Percentiles rank a stretch among this genome's conserved stretches.
These are phyloP conservation scores for Eriosoma lanigerum DNA, from an alignment of 1,140 invertebrate species.

Conservation along the genomic window DNA sequence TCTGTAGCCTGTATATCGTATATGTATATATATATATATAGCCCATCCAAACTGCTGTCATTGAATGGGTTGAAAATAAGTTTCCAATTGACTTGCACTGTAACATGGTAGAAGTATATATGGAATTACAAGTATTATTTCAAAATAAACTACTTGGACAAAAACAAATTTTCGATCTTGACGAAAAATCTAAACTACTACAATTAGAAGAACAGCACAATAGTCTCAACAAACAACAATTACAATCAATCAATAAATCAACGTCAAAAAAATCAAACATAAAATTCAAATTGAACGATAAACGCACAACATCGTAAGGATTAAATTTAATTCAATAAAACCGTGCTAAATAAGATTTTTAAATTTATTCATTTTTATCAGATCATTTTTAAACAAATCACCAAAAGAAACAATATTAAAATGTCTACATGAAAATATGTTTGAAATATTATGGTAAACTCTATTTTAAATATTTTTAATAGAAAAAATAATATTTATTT, in stretches of 20 bases:
- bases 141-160: background rate
- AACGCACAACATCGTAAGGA: background rate
- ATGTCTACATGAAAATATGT: constrained; percentile 7
- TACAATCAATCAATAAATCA: background rate
- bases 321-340: background rate
- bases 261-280: background rate
- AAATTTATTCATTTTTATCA: background rate
- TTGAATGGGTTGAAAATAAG: background rate
- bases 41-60: background rate
- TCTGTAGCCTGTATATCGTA: too few species aligned
- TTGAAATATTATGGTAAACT: constrained; percentile 31
- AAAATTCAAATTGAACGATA: background rate
- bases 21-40: too few species aligned
- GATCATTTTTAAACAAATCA: background rate
- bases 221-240: background rate
- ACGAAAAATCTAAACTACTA: background rate
- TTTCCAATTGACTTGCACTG: background rate
- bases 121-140: constrained; percentile 33
- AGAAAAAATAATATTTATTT: too few species aligned
- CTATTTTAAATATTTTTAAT: too few species aligned
- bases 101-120: background rate
- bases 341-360: too few species aligned
- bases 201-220: background rate
- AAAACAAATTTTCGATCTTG: background rate
- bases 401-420: background rate